A percentile compares a stretch with the other conserved stretches of the same genome.
Conservation (phyloP, 2,113 vertebrate species). For the Gyps fulvus region DNA sequence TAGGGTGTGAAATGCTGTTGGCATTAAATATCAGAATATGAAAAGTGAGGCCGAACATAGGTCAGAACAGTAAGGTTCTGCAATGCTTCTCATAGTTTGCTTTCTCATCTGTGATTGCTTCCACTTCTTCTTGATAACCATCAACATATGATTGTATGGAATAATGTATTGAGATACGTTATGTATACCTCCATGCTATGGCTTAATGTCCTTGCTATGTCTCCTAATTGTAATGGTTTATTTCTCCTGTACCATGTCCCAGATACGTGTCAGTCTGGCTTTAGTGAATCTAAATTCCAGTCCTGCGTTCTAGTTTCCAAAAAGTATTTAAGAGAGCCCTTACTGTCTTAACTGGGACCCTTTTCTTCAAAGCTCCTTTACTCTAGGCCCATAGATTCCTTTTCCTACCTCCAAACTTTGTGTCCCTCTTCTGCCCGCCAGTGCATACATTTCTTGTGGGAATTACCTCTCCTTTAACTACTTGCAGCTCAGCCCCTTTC, state of each 20-base stretch:
- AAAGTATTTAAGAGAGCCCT: not conserved
- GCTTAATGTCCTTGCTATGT: not conserved
- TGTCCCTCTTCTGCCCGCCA: not conserved
- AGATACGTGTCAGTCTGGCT: accelerated
- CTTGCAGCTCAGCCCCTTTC: not conserved
- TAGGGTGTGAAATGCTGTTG: not conserved
- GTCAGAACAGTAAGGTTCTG: not conserved
- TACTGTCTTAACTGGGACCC: not conserved
- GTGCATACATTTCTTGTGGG: not conserved
- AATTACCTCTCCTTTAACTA: not conserved
- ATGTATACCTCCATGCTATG: not conserved
- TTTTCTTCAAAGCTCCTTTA: not conserved
- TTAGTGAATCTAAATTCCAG: not conserved
- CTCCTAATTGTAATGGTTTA: not conserved
- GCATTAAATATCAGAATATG: not conserved
- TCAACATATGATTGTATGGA: not conserved
- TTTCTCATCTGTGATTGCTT: not conserved
- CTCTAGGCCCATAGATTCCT: not conserved
- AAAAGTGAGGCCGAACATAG: not conserved
- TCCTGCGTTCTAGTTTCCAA: not conserved
- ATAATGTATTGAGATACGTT: not conserved
- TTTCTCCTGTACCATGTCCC: not conserved
- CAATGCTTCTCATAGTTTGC: not conserved
- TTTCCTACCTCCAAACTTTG: not conserved
- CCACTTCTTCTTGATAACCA: not conserved